Conservation (phyloP, 1,140 invertebrate genomes). For the Bursaphelenchus mucronatus region DNA sequence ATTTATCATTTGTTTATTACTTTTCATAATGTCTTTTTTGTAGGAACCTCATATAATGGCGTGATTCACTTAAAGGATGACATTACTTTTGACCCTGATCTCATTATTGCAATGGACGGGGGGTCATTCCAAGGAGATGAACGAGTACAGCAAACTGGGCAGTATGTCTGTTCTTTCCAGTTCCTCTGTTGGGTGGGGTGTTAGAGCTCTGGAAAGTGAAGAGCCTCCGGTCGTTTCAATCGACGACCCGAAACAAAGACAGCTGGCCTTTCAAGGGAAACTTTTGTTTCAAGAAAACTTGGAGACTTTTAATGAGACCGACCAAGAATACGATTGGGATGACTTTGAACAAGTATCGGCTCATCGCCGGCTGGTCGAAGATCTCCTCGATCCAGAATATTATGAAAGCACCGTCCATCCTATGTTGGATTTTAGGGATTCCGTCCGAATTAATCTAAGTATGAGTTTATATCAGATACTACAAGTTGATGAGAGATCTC, state of each 20-base stretch:
- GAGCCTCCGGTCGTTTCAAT: conserved; percentile 20
- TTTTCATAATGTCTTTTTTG: too few species aligned
- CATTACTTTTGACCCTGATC: too few species aligned
- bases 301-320: conserved; percentile 20
- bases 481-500: conserved; percentile 45
- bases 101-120: background rate
- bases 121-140: conserved; percentile 21
- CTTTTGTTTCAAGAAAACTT: conserved; percentile 9
- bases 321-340: conserved; percentile 20
- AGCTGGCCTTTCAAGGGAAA: conserved; percentile 27
- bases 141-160: conserved; percentile 24
- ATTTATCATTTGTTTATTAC: too few species aligned
- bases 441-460: conserved; percentile 52
- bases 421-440: conserved; percentile 34
- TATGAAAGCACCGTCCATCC: conserved; percentile 58
- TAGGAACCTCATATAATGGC: too few species aligned
- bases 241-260: conserved; percentile 27
- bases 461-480: conserved; percentile 58
- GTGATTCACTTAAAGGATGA: too few species aligned
- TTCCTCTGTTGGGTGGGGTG: conserved; percentile 25
- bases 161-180: conserved; percentile 18
- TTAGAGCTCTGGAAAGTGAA: conserved; percentile 13
- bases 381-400: conserved; percentile 49
- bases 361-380: conserved; percentile 50
- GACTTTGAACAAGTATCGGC: conserved; percentile 30